phyloP scores from a whole-genome alignment of 2,797 vertebrate genomes.

The Smutsia temminckii region DNA sequence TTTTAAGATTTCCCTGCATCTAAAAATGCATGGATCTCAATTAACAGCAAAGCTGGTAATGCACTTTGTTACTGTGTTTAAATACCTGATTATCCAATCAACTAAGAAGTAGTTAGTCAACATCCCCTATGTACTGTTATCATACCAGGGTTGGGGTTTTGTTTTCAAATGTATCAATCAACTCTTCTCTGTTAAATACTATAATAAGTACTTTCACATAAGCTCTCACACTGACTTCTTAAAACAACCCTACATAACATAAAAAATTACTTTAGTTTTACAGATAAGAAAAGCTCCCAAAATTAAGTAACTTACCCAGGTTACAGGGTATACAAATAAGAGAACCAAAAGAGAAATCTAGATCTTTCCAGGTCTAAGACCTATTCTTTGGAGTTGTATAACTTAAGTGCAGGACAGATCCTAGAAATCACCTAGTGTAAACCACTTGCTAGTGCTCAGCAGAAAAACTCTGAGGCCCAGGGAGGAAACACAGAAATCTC shows the following conservation, averaged over 20 bases:
- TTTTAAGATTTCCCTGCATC: not conserved
- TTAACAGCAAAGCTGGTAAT: not conserved
- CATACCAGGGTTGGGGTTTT: not conserved
- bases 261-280: slow-evolving; percentile 20
- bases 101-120: not conserved
- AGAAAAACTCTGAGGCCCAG: not conserved
- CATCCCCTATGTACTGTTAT: not conserved
- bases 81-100: not conserved
- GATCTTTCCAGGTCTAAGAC: not conserved
- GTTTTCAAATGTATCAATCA: not conserved
- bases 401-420: not conserved
- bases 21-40: slow-evolving; percentile 8
- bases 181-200: not conserved
- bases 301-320: not conserved
- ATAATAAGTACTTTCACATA: not conserved
- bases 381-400: not conserved
- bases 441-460: not conserved
- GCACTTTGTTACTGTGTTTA: slow-evolving; percentile 14
- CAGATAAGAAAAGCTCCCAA: not conserved
- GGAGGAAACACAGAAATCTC: not conserved
- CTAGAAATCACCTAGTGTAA: not conserved
- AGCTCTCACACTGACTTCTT: not conserved
- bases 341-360: not conserved
- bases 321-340: not conserved
- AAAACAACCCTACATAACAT: not conserved